phyloP scores from a whole-genome alignment of 1,140 invertebrate species.

The Marisa cornuarietis region DNA sequence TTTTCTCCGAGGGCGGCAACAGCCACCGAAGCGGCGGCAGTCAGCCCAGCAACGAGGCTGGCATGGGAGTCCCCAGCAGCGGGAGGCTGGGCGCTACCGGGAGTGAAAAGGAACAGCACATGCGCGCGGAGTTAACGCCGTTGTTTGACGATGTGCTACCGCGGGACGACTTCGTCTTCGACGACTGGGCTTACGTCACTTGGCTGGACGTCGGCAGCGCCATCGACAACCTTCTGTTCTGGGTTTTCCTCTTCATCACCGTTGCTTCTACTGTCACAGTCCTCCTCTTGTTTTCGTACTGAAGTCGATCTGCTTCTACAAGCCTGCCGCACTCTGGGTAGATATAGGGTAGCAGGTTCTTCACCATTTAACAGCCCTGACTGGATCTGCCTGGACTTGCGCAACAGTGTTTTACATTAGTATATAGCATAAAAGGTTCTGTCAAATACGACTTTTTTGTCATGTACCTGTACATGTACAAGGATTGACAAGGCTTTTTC shows the following conservation, averaged over 20 bases:
- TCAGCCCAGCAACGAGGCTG: background rate
- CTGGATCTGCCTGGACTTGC: too few species aligned
- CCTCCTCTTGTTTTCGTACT: constrained; percentile 34
- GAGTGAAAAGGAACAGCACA: too few species aligned
- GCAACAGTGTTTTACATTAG: too few species aligned
- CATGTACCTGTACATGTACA: too few species aligned
- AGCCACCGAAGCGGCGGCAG: background rate
- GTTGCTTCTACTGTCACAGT: constrained; percentile 35
- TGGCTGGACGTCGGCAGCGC: constrained; percentile 39
- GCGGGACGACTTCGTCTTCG: constrained; percentile 16
- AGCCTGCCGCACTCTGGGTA: background rate
- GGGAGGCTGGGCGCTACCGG: background rate
- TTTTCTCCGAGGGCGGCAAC: background rate
- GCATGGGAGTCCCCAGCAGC: background rate
- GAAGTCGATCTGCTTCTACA: background rate
- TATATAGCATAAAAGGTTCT: too few species aligned
- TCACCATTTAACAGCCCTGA: too few species aligned
- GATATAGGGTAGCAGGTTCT: background rate
- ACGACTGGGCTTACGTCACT: constrained; percentile 30
- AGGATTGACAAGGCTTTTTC: too few species aligned
- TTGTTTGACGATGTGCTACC: background rate
- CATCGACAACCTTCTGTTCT: constrained; percentile 39
- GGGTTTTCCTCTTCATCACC: constrained; percentile 39
- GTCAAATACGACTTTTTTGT: too few species aligned
- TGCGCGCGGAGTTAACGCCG: too few species aligned